A percentile compares a stretch with the other conserved stretches of the same genome.
These are phyloP conservation scores for Harpagoxenus sublaevis DNA, from an alignment of 2,888 invertebrate species.

Conservation along the genomic window DNA sequence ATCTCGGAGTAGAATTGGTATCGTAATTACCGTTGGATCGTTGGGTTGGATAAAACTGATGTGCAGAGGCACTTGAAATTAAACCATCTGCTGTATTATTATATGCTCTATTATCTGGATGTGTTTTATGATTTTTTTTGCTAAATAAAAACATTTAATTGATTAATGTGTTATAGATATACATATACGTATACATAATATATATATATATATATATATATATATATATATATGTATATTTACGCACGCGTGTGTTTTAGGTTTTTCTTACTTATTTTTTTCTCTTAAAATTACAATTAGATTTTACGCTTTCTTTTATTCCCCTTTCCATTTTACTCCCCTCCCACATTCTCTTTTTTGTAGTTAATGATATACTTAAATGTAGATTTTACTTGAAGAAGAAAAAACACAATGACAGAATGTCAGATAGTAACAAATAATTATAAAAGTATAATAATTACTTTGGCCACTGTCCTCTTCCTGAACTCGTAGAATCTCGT, in stretches of 20 bases:
- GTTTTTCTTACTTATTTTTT: neutral
- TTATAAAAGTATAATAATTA: constrained; percentile 66
- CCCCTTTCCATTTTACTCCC: neutral
- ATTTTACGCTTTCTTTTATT: neutral
- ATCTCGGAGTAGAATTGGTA: constrained; percentile 74
- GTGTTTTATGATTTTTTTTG: constrained; percentile 77
- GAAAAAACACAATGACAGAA: neutral
- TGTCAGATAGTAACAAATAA: neutral
- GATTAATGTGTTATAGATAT: constrained; percentile 16
- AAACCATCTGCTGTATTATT: constrained; percentile 73
- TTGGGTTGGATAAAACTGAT: constrained; percentile 81
- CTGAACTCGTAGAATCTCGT: constrained; percentile 81
- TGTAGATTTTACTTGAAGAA: neutral
- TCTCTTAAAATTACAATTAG: neutral
- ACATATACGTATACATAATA: no score
- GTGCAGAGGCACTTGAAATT: constrained; percentile 75
- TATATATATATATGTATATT: neutral
- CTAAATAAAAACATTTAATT: constrained; percentile 52
- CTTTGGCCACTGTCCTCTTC: constrained; percentile 80
- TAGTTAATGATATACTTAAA: constrained; percentile 1
- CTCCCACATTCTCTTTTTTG: neutral
- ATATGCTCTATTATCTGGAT: constrained; percentile 59
- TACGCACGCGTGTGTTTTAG: neutral
- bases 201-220: neutral
- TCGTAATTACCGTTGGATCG: constrained; percentile 75